phyloP scores from a whole-genome alignment of 2,888 invertebrate genomes.

The Amblyjoppa fuscipennis region DNA sequence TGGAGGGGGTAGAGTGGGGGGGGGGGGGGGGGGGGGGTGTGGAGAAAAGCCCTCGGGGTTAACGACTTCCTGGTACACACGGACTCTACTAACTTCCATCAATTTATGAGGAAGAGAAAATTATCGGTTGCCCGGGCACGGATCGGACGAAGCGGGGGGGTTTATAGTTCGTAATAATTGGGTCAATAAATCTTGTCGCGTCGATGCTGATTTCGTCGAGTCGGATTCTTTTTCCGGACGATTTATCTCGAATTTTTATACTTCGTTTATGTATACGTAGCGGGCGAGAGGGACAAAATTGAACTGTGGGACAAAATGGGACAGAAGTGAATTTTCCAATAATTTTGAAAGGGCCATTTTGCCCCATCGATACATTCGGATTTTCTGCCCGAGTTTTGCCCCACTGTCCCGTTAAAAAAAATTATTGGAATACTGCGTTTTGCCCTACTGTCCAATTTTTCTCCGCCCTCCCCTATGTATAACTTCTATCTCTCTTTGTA shows the following conservation, averaged over 20 bases:
- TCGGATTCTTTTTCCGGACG: neutral
- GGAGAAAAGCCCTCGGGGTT: conserved; percentile 19
- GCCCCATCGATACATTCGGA: too few relatives aligned
- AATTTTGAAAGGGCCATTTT: too few relatives aligned
- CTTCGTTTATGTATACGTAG: neutral
- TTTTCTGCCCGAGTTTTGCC: too few relatives aligned
- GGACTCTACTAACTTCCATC: conserved; percentile 33
- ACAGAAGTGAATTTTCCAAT: too few relatives aligned
- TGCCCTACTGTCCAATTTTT: too few relatives aligned
- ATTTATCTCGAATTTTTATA: neutral
- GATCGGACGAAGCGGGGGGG: conserved; percentile 19
- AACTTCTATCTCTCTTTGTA: too few relatives aligned
- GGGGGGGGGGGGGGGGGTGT: neutral
- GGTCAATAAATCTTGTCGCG: conserved; percentile 64
- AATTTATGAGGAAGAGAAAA: conserved; percentile 55
- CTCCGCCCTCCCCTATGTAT: too few relatives aligned
- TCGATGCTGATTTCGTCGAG: conserved; percentile 30
- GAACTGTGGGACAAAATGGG: too few relatives aligned
- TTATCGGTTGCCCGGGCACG: conserved; percentile 51
- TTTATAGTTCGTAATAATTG: conserved; percentile 64
- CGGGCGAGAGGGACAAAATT: too few relatives aligned
- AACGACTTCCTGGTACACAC: conserved; percentile 40
- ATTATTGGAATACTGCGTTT: too few relatives aligned
- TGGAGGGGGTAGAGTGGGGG: neutral
- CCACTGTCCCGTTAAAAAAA: too few relatives aligned